Conservation (phyloP, 2,113 vertebrate genomes). For the Echinops telfairi region DNA sequence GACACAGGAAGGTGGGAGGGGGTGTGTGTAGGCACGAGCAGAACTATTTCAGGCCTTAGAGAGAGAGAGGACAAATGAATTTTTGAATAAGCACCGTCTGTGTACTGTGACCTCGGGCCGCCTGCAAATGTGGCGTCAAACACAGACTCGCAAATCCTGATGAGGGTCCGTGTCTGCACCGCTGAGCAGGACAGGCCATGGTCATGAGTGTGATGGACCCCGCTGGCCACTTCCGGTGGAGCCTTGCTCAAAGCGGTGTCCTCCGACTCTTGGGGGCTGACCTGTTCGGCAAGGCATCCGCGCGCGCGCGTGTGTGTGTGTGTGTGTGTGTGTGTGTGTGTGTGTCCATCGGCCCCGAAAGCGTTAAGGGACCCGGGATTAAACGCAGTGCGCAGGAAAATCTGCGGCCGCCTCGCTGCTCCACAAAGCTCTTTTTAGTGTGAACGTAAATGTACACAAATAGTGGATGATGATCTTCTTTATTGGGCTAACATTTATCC, state of each 20-base stretch:
- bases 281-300: no score
- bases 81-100: constrained; percentile 87
- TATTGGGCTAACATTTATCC: constrained; percentile 94
- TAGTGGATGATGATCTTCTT: constrained; percentile 92
- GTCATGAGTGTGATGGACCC: constrained; percentile 82
- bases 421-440: constrained; percentile 92
- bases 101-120: constrained; percentile 86
- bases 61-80: constrained; percentile 84
- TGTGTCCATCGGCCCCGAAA: constrained; percentile 87
- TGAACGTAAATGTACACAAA: constrained; percentile 93
- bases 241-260: constrained; percentile 75
- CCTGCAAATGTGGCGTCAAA: constrained; percentile 89
- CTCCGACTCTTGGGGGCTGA: constrained; percentile 77
- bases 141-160: constrained; percentile 86
- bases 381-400: constrained; percentile 81
- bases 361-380: constrained; percentile 88
- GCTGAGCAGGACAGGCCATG: constrained; percentile 85
- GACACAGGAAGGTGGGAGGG: not conserved
- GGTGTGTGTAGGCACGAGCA: constrained; percentile 14
- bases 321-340: constrained; percentile 11
- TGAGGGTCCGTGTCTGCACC: constrained; percentile 84
- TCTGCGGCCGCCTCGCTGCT: constrained; percentile 81
- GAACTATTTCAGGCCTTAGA: constrained; percentile 64
- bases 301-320: no score
- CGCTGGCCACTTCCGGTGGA: constrained; percentile 84